phyloP scores from a whole-genome alignment of 2,113 vertebrate species.

The Melospiza georgiana region DNA sequence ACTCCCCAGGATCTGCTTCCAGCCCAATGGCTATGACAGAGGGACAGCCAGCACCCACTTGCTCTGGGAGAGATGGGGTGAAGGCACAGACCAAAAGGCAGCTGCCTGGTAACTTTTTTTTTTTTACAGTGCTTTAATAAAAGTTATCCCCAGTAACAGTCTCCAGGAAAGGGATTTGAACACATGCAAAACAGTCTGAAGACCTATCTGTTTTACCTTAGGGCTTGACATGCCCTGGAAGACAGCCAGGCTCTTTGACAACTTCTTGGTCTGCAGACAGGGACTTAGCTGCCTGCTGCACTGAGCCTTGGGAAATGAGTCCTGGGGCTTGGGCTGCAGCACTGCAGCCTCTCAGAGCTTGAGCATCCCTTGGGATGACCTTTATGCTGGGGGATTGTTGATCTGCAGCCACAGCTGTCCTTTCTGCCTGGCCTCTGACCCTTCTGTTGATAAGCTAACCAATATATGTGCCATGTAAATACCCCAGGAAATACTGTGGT shows the following conservation, averaged over 20 bases:
- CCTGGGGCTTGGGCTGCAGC: neutral
- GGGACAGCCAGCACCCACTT: neutral
- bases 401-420: neutral
- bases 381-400: neutral
- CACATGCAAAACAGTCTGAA: neutral
- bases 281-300: neutral
- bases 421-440: neutral
- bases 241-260: neutral
- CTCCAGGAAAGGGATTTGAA: neutral
- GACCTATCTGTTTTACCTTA: neutral
- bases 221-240: neutral
- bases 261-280: neutral
- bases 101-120: neutral
- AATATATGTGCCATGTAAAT: neutral
- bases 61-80: neutral
- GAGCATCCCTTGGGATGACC: rapidly evolving
- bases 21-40: rapidly evolving
- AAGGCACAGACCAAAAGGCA: neutral
- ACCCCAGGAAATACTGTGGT: neutral
- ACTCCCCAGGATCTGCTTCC: neutral
- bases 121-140: neutral
- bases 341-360: neutral
- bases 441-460: neutral
- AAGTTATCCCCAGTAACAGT: neutral
- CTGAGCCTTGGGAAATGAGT: neutral